Percentiles rank a stretch among this genome's conserved stretches.
Conservation (phyloP, 2,797 vertebrate genomes). For the Orientallactaga sibirica region DNA sequence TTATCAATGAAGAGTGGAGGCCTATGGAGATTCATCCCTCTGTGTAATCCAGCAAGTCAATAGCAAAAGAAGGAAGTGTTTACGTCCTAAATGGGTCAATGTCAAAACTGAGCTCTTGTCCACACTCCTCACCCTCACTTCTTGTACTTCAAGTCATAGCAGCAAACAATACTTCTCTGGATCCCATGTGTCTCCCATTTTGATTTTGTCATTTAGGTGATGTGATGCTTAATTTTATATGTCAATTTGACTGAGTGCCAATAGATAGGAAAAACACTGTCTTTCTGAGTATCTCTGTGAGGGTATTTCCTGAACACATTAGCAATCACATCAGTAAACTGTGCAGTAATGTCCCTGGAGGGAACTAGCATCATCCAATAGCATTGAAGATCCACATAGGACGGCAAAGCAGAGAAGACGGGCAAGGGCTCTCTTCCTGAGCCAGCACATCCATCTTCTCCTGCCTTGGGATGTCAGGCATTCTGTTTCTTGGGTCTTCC, state of each 20-base stretch:
- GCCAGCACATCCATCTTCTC: neutral
- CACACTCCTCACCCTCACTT: neutral
- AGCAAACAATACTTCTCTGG: neutral
- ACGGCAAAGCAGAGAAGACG: neutral
- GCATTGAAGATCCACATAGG: neutral
- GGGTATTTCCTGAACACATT: neutral
- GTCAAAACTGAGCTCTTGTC: neutral
- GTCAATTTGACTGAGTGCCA: neutral
- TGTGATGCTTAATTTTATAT: neutral
- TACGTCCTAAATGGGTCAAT: neutral
- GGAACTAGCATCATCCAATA: neutral
- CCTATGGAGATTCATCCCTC: neutral
- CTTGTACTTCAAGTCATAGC: neutral
- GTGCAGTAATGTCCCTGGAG: neutral
- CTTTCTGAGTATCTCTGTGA: neutral
- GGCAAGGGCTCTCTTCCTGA: neutral
- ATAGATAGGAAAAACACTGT: neutral
- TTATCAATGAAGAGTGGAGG: neutral
- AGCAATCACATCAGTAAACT: neutral
- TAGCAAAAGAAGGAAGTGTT: neutral
- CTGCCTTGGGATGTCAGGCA: neutral
- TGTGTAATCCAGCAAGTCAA: neutral
- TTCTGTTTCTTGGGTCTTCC: neutral
- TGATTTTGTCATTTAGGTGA: neutral
- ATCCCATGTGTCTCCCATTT: neutral